Percentiles rank a stretch among this genome's conserved stretches.
Evolutionary conservation across 2,888 invertebrate genomes (phyloP).

Genomic region (Drosophila mimica): DNA sequence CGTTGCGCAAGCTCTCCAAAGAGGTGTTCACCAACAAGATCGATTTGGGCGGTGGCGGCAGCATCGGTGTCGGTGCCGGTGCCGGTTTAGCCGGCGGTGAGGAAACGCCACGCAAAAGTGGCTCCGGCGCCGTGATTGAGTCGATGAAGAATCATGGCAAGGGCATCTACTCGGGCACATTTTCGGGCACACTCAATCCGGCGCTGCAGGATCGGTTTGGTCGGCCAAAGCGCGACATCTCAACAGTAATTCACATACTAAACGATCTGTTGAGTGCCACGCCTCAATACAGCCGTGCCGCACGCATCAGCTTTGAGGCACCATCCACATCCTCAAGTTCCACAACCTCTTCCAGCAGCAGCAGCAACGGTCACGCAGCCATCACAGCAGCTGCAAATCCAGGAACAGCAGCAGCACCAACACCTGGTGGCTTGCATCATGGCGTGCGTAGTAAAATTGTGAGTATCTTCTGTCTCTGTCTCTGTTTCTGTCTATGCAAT

Average conservation of each 20-base stretch:
- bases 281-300: constrained; percentile 87
- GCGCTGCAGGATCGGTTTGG: constrained; percentile 96
- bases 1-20: constrained; percentile 94
- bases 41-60: constrained; percentile 74
- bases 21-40: constrained; percentile 92
- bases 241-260: constrained; percentile 97
- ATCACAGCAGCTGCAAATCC: background rate
- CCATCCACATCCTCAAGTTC: constrained; percentile 56
- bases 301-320: constrained; percentile 86
- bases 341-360: constrained; percentile 11
- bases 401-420: constrained; percentile 14
- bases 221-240: constrained; percentile 96
- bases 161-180: constrained; percentile 98
- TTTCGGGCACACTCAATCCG: constrained; percentile 97
- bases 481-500: background rate
- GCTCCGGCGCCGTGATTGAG: constrained; percentile 93
- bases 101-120: constrained; percentile 85
- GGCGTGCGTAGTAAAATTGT: constrained; percentile 80
- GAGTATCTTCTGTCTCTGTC: constrained; percentile 36
- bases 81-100: constrained; percentile 70
- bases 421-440: constrained; percentile 52
- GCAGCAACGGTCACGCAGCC: constrained; percentile 40
- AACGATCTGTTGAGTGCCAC: constrained; percentile 97
- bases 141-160: constrained; percentile 97
- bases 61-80: constrained; percentile 24